Percentiles rank a stretch among this genome's conserved stretches.
phyloP scores from a whole-genome alignment of 2,797 vertebrate genomes.

The Chelidonichthys spinosus region DNA sequence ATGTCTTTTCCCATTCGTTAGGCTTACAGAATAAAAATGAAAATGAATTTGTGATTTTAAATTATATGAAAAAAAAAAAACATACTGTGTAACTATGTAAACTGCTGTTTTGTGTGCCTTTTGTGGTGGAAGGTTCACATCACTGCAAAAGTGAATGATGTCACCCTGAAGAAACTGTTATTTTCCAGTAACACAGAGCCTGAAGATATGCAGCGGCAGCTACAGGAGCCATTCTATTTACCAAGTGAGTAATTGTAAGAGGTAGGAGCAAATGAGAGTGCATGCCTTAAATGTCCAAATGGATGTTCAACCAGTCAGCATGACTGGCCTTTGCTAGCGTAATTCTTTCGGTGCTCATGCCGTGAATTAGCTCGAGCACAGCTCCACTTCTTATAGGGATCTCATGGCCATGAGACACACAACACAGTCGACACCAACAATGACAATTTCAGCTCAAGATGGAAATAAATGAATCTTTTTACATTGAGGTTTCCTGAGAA shows the following conservation, averaged over 20 bases:
- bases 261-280: neutral
- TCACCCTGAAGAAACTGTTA: neutral
- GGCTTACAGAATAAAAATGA: neutral
- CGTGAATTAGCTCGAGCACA: neutral
- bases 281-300: slow-evolving; percentile 8
- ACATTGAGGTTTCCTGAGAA: neutral
- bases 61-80: neutral
- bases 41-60: neutral
- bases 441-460: neutral
- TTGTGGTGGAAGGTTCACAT: neutral
- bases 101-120: slow-evolving; percentile 11
- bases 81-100: slow-evolving; percentile 1
- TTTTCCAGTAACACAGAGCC: neutral
- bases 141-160: neutral
- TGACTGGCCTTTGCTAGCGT: neutral
- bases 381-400: neutral
- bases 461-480: neutral
- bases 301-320: slow-evolving; percentile 20
- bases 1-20: neutral
- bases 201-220: neutral
- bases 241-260: slow-evolving; percentile 1
- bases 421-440: neutral
- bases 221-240: neutral
- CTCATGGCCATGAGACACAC: neutral
- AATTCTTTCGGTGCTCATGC: neutral